phyloP scores from a whole-genome alignment of 2,888 invertebrate genomes.

The Tortrix viridana region DNA sequence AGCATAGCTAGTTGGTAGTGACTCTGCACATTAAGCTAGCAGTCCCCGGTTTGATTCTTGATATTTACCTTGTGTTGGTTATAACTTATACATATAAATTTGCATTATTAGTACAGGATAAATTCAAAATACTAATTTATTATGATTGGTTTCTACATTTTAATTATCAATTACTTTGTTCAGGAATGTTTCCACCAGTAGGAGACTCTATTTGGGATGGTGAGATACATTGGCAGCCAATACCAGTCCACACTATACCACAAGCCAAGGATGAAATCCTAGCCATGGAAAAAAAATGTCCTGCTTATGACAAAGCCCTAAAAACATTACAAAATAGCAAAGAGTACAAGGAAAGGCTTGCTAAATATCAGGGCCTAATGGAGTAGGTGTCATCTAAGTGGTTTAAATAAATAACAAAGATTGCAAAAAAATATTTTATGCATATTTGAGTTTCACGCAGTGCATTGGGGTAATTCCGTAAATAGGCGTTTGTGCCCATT shows the following conservation, averaged over 20 bases:
- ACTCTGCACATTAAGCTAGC: no score
- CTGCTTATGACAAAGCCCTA: conserved; percentile 85
- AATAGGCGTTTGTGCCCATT: no score
- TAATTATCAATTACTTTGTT: not conserved
- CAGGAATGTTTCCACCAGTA: conserved; percentile 88
- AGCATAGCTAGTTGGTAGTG: no score
- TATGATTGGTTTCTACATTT: not conserved
- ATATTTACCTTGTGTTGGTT: no score
- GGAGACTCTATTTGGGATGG: conserved; percentile 85
- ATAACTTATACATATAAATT: no score
- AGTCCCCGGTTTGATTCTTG: no score
- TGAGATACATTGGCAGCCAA: conserved; percentile 88
- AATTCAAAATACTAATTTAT: no score
- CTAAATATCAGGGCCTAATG: conserved; percentile 86
- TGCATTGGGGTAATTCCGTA: no score
- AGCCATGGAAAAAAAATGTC: conserved; percentile 86
- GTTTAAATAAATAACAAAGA: conserved; percentile 1
- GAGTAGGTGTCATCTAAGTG: conserved; percentile 59
- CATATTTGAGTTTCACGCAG: no score
- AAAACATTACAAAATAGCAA: conserved; percentile 76
- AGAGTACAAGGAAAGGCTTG: conserved; percentile 81
- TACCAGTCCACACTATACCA: conserved; percentile 89
- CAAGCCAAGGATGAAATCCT: conserved; percentile 86
- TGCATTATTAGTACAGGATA: no score
- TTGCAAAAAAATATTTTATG: no score